Conservation (phyloP, 2,113 vertebrate species). For the Planiliza haematocheilus region DNA sequence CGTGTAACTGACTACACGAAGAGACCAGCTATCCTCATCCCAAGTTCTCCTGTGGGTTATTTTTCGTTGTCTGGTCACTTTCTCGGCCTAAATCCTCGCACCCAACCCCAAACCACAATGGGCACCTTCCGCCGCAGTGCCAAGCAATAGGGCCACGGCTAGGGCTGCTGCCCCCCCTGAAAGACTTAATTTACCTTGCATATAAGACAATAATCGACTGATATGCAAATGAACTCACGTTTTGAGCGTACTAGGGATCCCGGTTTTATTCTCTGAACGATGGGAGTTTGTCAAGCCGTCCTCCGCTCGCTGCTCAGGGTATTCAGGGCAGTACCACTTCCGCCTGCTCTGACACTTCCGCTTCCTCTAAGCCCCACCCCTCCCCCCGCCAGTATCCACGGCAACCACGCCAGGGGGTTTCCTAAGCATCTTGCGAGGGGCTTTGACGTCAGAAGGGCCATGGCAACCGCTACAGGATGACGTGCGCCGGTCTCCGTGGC, state of each 20-base stretch:
- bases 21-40: too few species aligned
- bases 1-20: background rate
- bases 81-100: constrained; percentile 81
- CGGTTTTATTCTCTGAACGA: constrained; percentile 80
- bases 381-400: constrained; percentile 80
- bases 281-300: constrained; percentile 82
- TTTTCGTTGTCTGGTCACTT: constrained; percentile 53
- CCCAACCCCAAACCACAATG: constrained; percentile 83
- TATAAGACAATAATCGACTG: constrained; percentile 14
- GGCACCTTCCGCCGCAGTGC: constrained; percentile 79
- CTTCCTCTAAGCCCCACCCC: constrained; percentile 86
- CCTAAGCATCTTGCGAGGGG: constrained; percentile 77
- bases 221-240: constrained; percentile 79
- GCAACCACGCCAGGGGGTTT: constrained; percentile 82
- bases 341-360: constrained; percentile 87
- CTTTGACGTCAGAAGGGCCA: constrained; percentile 83
- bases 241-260: constrained; percentile 77
- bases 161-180: background rate
- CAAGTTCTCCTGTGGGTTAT: background rate
- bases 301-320: constrained; percentile 85
- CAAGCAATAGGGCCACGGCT: constrained; percentile 47
- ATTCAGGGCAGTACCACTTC: constrained; percentile 89
- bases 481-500: constrained; percentile 78
- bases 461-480: constrained; percentile 82
- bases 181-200: background rate